Evolutionary conservation across 2,888 invertebrate genomes (phyloP).

Genomic region (Tupiocoris notatus): DNA sequence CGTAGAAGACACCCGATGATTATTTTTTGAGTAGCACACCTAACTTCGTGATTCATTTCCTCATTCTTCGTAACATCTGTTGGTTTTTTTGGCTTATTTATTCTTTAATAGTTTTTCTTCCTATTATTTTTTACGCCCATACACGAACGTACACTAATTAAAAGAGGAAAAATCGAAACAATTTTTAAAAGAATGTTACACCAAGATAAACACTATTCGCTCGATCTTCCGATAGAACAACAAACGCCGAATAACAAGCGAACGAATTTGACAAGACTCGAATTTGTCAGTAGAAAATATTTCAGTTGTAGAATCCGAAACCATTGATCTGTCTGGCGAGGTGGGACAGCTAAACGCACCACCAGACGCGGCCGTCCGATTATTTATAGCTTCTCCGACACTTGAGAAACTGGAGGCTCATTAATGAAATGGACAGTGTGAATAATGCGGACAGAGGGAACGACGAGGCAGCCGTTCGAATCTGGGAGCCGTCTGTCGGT

Average conservation of each 20-base stretch:
- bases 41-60: too few relatives aligned
- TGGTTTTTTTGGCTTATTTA: too few relatives aligned
- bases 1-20: too few relatives aligned
- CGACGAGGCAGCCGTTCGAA: neutral
- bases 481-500: neutral
- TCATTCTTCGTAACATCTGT: too few relatives aligned
- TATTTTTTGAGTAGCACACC: too few relatives aligned
- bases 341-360: neutral
- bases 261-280: neutral
- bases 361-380: slow-evolving; percentile 1
- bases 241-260: neutral
- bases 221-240: neutral
- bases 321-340: slow-evolving; percentile 8
- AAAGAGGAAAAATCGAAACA: too few relatives aligned
- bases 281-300: neutral
- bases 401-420: slow-evolving; percentile 37
- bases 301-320: neutral
- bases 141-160: too few relatives aligned
- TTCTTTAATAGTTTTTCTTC: too few relatives aligned
- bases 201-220: too few relatives aligned
- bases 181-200: too few relatives aligned
- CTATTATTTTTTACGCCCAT: too few relatives aligned
- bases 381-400: slow-evolving; percentile 28
- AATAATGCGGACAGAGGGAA: slow-evolving; percentile 12
- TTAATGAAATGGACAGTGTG: slow-evolving; percentile 36